Conservation (phyloP, 2,797 vertebrate genomes). For the Champsocephalus esox region DNA sequence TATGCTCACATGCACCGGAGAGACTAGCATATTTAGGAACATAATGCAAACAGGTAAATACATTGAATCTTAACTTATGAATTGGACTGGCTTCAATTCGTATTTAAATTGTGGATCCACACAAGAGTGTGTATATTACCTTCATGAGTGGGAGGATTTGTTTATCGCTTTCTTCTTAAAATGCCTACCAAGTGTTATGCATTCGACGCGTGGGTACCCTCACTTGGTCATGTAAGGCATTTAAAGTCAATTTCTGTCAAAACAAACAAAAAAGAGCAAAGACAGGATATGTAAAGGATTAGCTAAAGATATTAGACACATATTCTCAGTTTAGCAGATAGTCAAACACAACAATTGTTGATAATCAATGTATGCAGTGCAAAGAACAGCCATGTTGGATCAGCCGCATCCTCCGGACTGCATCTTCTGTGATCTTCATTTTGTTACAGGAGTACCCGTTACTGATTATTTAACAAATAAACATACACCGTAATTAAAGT, state of each 20-base stretch:
- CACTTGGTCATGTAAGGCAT: not conserved
- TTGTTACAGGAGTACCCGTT: constrained; percentile 8
- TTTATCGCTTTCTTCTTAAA: not conserved
- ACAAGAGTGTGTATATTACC: not conserved
- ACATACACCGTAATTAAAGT: not conserved
- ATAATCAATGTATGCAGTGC: constrained; percentile 14
- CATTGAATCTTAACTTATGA: not conserved
- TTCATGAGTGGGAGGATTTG: not conserved
- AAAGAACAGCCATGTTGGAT: constrained; percentile 3
- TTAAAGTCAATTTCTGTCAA: not conserved
- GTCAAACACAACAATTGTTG: constrained; percentile 12
- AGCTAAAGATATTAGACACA: not conserved
- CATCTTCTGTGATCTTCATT: constrained; percentile 6
- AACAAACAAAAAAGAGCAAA: not conserved
- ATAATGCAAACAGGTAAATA: not conserved
- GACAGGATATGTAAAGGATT: not conserved
- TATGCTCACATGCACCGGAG: not conserved
- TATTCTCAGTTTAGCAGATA: not conserved
- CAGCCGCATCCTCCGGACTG: not conserved
- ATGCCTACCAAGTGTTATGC: not conserved
- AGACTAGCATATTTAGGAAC: not conserved
- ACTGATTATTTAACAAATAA: not conserved
- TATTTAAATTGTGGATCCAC: constrained; percentile 1
- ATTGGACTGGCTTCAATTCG: not conserved
- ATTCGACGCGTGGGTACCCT: not conserved